Evolutionary conservation across 2,113 vertebrate genomes (phyloP).

Genomic region (Myanophis thanlyinensis): DNA sequence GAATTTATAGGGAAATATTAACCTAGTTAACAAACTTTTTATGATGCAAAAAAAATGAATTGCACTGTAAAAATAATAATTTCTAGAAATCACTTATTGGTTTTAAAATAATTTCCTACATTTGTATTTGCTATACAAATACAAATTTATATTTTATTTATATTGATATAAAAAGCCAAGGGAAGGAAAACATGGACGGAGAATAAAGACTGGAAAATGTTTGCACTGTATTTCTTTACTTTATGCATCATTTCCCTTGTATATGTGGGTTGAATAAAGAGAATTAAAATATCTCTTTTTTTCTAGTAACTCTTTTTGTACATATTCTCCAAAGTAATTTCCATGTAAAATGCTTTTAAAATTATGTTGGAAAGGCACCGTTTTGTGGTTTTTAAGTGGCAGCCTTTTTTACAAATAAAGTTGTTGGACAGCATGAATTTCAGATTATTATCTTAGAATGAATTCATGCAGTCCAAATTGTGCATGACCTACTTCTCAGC

Average conservation of each 20-base stretch:
- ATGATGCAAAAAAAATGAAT: neutral
- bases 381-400: neutral
- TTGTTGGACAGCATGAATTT: neutral
- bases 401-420: neutral
- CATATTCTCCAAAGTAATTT: neutral
- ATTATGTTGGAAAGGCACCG: neutral
- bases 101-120: neutral
- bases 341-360: neutral
- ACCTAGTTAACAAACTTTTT: neutral
- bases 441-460: neutral
- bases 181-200: neutral
- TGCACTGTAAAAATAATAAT: neutral
- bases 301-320: neutral
- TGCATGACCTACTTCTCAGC: neutral
- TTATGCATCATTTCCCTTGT: neutral
- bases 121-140: neutral
- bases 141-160: too few relatives aligned
- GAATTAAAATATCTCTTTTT: neutral
- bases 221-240: neutral
- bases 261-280: neutral
- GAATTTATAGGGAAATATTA: neutral
- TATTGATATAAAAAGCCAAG: neutral
- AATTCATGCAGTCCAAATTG: neutral
- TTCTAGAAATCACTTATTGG: neutral
- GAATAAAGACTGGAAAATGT: neutral